phyloP scores from a whole-genome alignment of 2,797 vertebrate genomes.

The Sphenopsis melanotis region DNA sequence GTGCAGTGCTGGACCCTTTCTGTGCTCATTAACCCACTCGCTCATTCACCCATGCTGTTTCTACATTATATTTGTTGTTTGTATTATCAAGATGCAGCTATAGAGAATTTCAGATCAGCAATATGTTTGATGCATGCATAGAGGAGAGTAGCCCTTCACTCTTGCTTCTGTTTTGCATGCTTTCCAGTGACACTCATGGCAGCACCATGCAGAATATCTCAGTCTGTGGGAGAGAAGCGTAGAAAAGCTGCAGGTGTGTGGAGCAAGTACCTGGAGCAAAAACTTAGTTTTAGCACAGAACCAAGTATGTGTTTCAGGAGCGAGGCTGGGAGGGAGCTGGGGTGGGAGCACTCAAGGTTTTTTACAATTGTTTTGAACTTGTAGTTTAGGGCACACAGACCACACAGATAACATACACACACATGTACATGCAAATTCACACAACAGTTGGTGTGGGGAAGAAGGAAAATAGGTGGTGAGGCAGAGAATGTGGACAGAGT shows the following conservation, averaged over 20 bases:
- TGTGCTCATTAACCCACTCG: slow-evolving; percentile 74
- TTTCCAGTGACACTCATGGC: slow-evolving; percentile 59
- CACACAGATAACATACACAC: not conserved
- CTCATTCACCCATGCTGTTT: slow-evolving; percentile 78
- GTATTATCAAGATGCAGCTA: slow-evolving; percentile 59
- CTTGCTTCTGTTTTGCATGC: slow-evolving; percentile 71
- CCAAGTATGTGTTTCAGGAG: not conserved
- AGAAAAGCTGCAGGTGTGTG: slow-evolving; percentile 33
- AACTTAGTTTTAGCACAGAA: not conserved
- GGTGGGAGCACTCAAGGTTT: not conserved
- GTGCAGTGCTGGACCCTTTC: slow-evolving; percentile 45
- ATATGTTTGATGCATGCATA: slow-evolving; percentile 66
- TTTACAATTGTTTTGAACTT: not conserved
- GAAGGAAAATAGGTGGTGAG: not conserved
- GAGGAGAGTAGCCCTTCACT: slow-evolving; percentile 41
- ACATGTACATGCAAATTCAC: not conserved
- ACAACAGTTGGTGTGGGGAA: not conserved
- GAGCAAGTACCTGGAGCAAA: not conserved
- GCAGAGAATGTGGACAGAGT: not conserved
- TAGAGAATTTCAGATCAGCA: slow-evolving; percentile 56
- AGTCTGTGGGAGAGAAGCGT: slow-evolving; percentile 37
- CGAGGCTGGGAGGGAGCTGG: not conserved
- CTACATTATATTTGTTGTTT: slow-evolving; percentile 74
- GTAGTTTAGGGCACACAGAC: not conserved
- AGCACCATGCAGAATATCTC: slow-evolving; percentile 47